These are phyloP conservation scores for Sphaerophoria taeniata DNA, from an alignment of 2,888 invertebrate species.

Conservation along the genomic window DNA sequence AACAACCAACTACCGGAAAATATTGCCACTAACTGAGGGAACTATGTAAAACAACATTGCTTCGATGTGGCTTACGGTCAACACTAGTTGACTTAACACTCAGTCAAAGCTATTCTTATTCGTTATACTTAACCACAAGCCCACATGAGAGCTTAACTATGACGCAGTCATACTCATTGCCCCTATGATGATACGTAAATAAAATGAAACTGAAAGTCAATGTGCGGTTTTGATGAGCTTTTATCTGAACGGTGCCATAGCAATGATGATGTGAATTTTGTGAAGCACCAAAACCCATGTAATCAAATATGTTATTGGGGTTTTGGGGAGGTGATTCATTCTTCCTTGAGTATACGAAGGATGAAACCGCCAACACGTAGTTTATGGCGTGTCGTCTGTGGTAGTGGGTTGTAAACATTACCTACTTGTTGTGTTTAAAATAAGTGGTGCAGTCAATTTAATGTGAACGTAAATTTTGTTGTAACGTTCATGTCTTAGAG, in stretches of 20 bases:
- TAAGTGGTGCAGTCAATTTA: no score
- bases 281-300: slow-evolving; percentile 32
- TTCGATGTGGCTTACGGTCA: slow-evolving; percentile 52
- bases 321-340: slow-evolving; percentile 16
- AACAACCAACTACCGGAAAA: slow-evolving; percentile 55
- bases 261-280: neutral
- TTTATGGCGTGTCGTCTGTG: neutral
- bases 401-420: no score
- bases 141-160: slow-evolving; percentile 59
- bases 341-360: neutral
- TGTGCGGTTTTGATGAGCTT: slow-evolving; percentile 38
- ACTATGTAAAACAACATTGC: slow-evolving; percentile 42
- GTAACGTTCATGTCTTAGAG: no score
- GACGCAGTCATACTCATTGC: slow-evolving; percentile 34
- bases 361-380: neutral
- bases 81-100: neutral
- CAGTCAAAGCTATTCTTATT: slow-evolving; percentile 15
- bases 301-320: slow-evolving; percentile 18
- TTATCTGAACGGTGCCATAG: slow-evolving; percentile 19
- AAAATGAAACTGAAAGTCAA: slow-evolving; percentile 38
- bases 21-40: slow-evolving; percentile 52
- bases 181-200: neutral
- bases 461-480: no score
- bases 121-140: slow-evolving; percentile 28
- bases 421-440: no score